Evolutionary conservation across 2,113 vertebrate species (phyloP).

Genomic region (Etheostoma spectabile): DNA sequence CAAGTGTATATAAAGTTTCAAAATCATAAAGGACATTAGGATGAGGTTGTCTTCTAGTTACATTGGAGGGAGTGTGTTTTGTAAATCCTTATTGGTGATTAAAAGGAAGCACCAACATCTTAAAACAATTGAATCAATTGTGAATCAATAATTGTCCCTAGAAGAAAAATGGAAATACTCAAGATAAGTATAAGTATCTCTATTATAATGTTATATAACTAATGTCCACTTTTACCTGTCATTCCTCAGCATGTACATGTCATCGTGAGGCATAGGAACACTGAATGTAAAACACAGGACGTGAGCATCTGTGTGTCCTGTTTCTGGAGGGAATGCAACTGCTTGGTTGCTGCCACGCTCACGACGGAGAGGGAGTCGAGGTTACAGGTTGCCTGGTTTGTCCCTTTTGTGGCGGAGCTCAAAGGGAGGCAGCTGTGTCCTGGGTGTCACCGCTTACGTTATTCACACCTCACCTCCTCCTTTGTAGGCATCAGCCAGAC

Average conservation of each 20-base stretch:
- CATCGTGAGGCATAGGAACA: background rate
- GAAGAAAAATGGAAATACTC: background rate
- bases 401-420: slow-evolving; percentile 46
- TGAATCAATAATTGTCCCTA: too few relatives aligned
- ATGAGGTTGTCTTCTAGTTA: background rate
- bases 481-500: slow-evolving; percentile 62
- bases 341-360: slow-evolving; percentile 43
- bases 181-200: background rate
- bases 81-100: background rate
- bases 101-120: too few relatives aligned
- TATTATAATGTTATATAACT: too few relatives aligned
- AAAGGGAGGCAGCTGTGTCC: slow-evolving; percentile 71
- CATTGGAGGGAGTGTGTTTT: background rate
- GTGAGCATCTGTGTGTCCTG: slow-evolving; percentile 19
- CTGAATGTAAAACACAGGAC: slow-evolving; percentile 4
- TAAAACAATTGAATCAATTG: too few relatives aligned
- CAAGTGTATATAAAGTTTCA: rapidly evolving
- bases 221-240: background rate
- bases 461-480: slow-evolving; percentile 72
- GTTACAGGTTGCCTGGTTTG: slow-evolving; percentile 36
- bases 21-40: background rate
- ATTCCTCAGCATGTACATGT: background rate
- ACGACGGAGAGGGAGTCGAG: slow-evolving; percentile 38
- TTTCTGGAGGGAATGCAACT: slow-evolving; percentile 32
- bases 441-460: slow-evolving; percentile 45